A percentile compares a stretch with the other conserved stretches of the same genome.
Conservation (phyloP, 2,888 invertebrate genomes). For the Drosophila rellima region DNA sequence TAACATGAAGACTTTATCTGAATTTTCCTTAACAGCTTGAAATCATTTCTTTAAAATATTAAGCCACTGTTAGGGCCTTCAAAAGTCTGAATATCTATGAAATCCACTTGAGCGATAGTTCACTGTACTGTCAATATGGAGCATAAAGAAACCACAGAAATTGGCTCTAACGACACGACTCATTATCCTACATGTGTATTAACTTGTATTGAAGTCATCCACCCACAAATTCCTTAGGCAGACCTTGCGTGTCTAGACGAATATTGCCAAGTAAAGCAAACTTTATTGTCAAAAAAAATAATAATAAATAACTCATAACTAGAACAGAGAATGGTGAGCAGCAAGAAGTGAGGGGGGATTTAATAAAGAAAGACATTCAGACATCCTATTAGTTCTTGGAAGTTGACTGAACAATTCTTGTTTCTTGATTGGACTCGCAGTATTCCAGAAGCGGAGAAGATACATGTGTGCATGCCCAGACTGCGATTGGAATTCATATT, state of each 20-base stretch:
- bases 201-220: slow-evolving; percentile 39
- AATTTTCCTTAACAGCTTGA: no score
- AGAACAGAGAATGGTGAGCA: background rate
- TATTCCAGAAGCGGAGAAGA: slow-evolving; percentile 83
- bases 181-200: slow-evolving; percentile 66
- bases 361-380: slow-evolving; percentile 32
- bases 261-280: slow-evolving; percentile 58
- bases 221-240: slow-evolving; percentile 37
- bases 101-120: background rate
- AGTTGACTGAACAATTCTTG: slow-evolving; percentile 5
- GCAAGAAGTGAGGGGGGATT: background rate
- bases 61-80: no score
- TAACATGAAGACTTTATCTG: no score
- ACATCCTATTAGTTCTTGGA: slow-evolving; percentile 21
- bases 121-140: slow-evolving; percentile 31
- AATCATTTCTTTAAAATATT: no score
- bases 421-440: slow-evolving; percentile 49
- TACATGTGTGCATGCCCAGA: slow-evolving; percentile 88
- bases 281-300: slow-evolving; percentile 43
- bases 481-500: slow-evolving; percentile 91
- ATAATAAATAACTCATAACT: slow-evolving; percentile 76
- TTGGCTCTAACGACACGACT: slow-evolving; percentile 69
- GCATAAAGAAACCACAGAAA: slow-evolving; percentile 72
- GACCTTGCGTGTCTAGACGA: slow-evolving; percentile 62
- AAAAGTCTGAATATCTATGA: background rate